Percentiles rank a stretch among this genome's conserved stretches.
phyloP scores from a whole-genome alignment of 2,797 vertebrate genomes.

The Sebastes vulpes region DNA sequence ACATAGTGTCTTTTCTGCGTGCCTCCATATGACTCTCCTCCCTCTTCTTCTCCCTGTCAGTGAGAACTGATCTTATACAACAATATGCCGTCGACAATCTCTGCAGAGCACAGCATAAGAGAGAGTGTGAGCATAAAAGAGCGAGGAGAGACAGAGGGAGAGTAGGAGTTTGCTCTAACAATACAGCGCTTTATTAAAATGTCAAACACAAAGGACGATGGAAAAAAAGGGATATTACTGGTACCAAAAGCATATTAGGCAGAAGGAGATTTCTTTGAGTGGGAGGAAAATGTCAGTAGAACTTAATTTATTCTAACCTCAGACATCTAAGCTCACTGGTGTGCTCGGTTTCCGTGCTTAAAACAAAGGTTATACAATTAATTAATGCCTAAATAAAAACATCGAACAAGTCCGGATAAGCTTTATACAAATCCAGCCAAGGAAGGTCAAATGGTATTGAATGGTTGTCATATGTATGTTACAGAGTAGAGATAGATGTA shows the following conservation, averaged over 20 bases:
- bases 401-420: not conserved
- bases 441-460: not conserved
- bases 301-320: constrained; percentile 58
- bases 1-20: constrained; percentile 9
- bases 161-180: constrained; percentile 70
- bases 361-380: constrained; percentile 15
- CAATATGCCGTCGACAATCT: constrained; percentile 66
- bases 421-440: fast-evolving
- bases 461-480: not conserved
- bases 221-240: constrained; percentile 61
- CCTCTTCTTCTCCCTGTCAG: constrained; percentile 40
- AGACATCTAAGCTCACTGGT: constrained; percentile 33
- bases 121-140: constrained; percentile 53
- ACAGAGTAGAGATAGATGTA: too few relatives aligned
- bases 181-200: constrained; percentile 74
- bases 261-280: constrained; percentile 58
- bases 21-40: constrained; percentile 8
- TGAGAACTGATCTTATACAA: constrained; percentile 53
- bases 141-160: constrained; percentile 51
- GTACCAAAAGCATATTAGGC: constrained; percentile 70
- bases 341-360: not conserved
- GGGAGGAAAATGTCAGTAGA: constrained; percentile 61
- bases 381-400: not conserved
- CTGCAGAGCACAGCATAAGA: constrained; percentile 58
- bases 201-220: constrained; percentile 74